Base-by-base conservation (phyloP, 92 coral and sea anemone genomes). In the Chrysogorgia sp. region DNA sequence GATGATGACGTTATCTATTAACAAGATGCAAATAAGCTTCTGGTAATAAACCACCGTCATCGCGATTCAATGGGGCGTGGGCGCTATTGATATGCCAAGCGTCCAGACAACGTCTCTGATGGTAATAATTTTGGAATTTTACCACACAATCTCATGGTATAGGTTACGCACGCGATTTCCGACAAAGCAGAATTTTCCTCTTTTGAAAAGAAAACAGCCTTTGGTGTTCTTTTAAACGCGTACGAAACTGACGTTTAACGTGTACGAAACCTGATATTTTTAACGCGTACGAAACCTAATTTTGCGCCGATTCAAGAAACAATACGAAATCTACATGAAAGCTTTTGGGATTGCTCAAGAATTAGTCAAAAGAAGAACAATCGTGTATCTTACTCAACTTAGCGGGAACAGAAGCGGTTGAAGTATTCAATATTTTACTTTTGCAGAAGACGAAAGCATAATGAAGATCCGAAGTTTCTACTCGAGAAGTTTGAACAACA, bases 221-320 rank as follows among this genome's bases (percentile, higher is more conserved):
- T n/a, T n/a, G n/a, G n/a, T n/a, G n/a, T n/a, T n/a, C n/a, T n/a
- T n/a, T n/a, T n/a, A n/a, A n/a, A n/a, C n/a, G n/a, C n/a, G n/a
- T n/a, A n/a, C n/a, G n/a, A n/a, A n/a, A n/a, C n/a, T n/a, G n/a
- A n/a, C n/a, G n/a, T n/a, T n/a, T n/a, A n/a, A n/a, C n/a, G n/a
- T n/a, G n/a, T n/a, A n/a, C n/a, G n/a, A n/a, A n/a, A n/a, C n/a
- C n/a, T n/a, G n/a, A n/a, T n/a, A n/a, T n/a, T n/a, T n/a, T n/a
- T n/a, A n/a, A n/a, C n/a, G n/a, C n/a, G n/a, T n/a, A n/a, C n/a
- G n/a, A n/a, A n/a, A n/a, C n/a, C n/a, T n/a, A 49, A 63, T 64
- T 58, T 78, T 58, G 74, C 47, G 53, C 15, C 53, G 83, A 22
- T 64, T 63, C 29, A 62, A 48, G 53, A 76, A 78, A 31, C 83